phyloP scores from a whole-genome alignment of 2,113 vertebrate genomes.

The Sceloporus tristichus region DNA sequence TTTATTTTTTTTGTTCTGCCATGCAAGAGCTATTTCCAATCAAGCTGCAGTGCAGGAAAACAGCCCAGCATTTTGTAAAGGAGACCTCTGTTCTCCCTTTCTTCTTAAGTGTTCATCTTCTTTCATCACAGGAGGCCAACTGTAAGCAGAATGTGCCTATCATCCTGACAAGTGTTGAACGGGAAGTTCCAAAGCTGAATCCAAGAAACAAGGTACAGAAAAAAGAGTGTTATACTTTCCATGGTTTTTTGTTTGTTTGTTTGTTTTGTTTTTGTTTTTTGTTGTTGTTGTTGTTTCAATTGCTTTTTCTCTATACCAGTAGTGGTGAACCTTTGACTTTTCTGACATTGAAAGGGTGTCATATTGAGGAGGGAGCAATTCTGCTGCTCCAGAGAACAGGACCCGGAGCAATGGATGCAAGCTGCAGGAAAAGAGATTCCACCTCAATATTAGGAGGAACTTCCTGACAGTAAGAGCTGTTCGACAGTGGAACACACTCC shows the following conservation, averaged over 20 bases:
- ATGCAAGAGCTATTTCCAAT: not conserved
- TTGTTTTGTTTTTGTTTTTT: too few species aligned
- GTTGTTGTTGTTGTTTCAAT: not conserved
- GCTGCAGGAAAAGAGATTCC: too few species aligned
- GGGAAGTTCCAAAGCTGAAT: constrained; percentile 36
- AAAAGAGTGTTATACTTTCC: constrained; percentile 28
- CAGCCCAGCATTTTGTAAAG: not conserved
- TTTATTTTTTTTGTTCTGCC: not conserved
- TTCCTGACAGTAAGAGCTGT: too few species aligned
- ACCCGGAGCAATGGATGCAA: too few species aligned
- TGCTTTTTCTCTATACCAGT: not conserved
- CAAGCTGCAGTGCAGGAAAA: not conserved
- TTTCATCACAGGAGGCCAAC: constrained; percentile 24
- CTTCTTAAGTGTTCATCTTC: not conserved
- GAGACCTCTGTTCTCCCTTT: not conserved
- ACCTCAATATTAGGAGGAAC: too few species aligned
- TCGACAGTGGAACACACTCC: too few species aligned
- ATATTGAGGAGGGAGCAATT: too few species aligned
- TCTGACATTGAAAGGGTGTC: not conserved
- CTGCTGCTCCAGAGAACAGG: too few species aligned
- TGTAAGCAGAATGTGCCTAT: constrained; percentile 25
- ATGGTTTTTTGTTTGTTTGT: not conserved
- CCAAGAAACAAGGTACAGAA: constrained; percentile 37
- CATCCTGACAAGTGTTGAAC: constrained; percentile 18
- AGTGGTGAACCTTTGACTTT: not conserved